Conservation (phyloP, 2,888 invertebrate genomes). For the Fragum whitleyi region DNA sequence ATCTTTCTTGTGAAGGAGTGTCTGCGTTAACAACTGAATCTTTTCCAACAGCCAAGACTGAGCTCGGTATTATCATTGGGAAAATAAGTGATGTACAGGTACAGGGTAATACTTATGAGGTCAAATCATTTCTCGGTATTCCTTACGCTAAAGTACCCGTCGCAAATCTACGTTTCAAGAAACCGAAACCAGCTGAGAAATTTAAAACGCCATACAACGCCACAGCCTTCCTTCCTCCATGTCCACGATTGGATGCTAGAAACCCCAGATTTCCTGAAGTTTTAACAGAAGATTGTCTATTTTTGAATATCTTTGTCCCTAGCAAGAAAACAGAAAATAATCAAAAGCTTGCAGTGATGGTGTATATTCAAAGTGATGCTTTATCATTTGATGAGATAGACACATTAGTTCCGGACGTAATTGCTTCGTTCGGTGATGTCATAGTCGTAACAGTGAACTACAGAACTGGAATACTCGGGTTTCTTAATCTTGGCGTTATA, state of each 20-base stretch:
- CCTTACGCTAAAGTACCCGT: slow-evolving; percentile 13
- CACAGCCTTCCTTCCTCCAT: not conserved
- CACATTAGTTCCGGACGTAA: slow-evolving; percentile 19
- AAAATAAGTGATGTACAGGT: not conserved
- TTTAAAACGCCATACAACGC: slow-evolving; percentile 15
- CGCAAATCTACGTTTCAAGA: slow-evolving; percentile 18
- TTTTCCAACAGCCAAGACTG: not conserved
- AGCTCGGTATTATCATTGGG: not conserved
- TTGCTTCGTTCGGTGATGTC: slow-evolving; percentile 35
- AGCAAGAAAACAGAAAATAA: not conserved
- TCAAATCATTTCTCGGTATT: slow-evolving; percentile 2
- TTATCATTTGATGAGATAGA: slow-evolving; percentile 95
- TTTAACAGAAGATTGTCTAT: slow-evolving; percentile 94
- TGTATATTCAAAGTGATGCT: slow-evolving; percentile 97
- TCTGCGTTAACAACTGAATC: not conserved
- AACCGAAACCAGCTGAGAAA: slow-evolving; percentile 2
- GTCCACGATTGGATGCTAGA: slow-evolving; percentile 3
- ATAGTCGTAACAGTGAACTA: slow-evolving; percentile 98
- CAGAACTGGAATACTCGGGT: slow-evolving; percentile 95
- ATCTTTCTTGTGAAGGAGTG: no score
- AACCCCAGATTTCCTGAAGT: not conserved
- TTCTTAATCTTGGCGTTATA: slow-evolving; percentile 92
- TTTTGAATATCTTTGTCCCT: slow-evolving; percentile 97
- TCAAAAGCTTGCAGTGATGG: slow-evolving; percentile 89
- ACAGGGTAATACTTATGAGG: not conserved